Base-by-base conservation (phyloP, 2,113 vertebrate species). In the Peromyscus leucopus region DNA sequence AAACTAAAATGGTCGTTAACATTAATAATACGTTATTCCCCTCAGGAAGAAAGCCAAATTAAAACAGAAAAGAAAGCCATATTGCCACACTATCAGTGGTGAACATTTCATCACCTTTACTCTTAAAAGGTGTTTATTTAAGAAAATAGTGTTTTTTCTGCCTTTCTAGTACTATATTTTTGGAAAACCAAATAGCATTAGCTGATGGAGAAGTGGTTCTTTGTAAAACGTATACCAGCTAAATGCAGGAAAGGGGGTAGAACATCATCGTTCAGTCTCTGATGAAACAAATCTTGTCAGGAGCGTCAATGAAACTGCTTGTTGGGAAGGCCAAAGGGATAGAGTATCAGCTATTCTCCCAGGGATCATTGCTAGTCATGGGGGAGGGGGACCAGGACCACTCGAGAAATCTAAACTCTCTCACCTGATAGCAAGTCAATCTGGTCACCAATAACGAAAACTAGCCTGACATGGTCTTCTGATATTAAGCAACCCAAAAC, bases 271-370 rank as follows among this genome's bases (percentile, higher is more conserved):
- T 82, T 28, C 24, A 93, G 42, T 31, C 26, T 19, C 71, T 85
- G 69, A 67, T 72, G 85, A 82, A 95, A 95, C 39, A n/a, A 96
- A 17, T 67, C 61, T 46, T 84, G 39, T 36, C 63, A 94, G 13
- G 36, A 33, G 72, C 57, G 75, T 82, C 57, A 48, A 55, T 19
- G 69, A 89, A 75, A 69, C 48, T 10, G 10, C 46, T 21, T 93
- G 46, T 36, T 31, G 36, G 36, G 74, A 93, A 94, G n/a, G 39
- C 7, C 1, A 48, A 31, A 59, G 51, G n/a, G 21, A 61, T 90
- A 2, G 16, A 42, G 8, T 67, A 10, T 42, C 90, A 88, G 83
- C 71, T 75, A 83, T 28, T 21, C 85, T 31, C 42, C 80, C 59
- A 84, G 76, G 55, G 22, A 55, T 89, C 42, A 42, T n/a, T 61